phyloP scores from a whole-genome alignment of 1,140 invertebrate genomes.

The Anoplophora glabripennis region DNA sequence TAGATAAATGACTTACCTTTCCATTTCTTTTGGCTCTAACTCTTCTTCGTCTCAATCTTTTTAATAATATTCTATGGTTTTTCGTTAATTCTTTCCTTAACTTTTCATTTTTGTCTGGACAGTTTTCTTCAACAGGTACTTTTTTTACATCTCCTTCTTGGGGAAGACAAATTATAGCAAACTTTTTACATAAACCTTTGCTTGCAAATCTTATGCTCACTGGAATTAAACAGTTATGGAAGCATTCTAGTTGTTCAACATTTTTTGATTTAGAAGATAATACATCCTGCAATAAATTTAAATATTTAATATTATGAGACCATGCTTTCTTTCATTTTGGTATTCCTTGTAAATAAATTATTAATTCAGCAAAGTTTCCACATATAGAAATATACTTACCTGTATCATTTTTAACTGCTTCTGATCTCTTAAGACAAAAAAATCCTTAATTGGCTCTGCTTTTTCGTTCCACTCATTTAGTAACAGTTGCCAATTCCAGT shows the following conservation, averaged over 20 bases:
- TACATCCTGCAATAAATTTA: slow-evolving; percentile 20
- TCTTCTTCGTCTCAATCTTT: slow-evolving; percentile 56
- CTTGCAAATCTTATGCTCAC: slow-evolving; percentile 52
- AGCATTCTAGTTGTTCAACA: slow-evolving; percentile 11
- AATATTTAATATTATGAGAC: too few species aligned
- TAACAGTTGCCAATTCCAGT: slow-evolving; percentile 68
- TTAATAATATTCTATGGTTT: slow-evolving; percentile 60
- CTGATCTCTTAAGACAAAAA: slow-evolving; percentile 34
- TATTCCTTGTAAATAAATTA: too few species aligned
- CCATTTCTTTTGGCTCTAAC: slow-evolving; percentile 52
- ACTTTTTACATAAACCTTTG: slow-evolving; percentile 53
- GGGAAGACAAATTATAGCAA: slow-evolving; percentile 67
- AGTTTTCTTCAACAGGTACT: slow-evolving; percentile 56
- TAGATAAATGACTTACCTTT: slow-evolving; percentile 19
- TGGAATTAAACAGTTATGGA: slow-evolving; percentile 53
- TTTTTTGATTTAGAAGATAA: slow-evolving; percentile 18
- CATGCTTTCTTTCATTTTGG: too few species aligned
- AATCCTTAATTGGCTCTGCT: slow-evolving; percentile 10
- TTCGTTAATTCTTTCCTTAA: slow-evolving; percentile 56
- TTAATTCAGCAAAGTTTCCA: too few species aligned
- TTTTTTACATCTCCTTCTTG: slow-evolving; percentile 55
- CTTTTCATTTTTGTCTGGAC: slow-evolving; percentile 58
- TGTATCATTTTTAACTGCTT: slow-evolving; percentile 25
- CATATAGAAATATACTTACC: slow-evolving; percentile 17
- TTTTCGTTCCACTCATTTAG: slow-evolving; percentile 64